Conservation (phyloP, 1,140 invertebrate species). For the Drosophila guanche region DNA sequence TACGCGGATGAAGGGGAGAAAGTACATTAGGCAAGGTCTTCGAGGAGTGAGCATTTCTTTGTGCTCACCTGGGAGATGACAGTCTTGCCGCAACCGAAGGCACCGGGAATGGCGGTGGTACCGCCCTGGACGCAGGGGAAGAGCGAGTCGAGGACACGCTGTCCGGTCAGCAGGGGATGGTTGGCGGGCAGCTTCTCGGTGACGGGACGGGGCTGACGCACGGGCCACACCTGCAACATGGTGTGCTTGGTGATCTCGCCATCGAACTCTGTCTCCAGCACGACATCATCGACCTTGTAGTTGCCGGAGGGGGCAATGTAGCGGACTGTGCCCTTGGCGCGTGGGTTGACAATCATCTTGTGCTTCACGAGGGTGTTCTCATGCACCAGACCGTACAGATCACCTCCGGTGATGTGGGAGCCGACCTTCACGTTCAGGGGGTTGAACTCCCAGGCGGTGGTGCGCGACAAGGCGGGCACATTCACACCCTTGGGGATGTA, state of each 20-base stretch:
- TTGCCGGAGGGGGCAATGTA: conserved; percentile 96
- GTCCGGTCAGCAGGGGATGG: conserved; percentile 98
- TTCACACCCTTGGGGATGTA: conserved; percentile 99
- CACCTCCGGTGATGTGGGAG: conserved; percentile 98
- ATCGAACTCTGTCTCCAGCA: conserved; percentile 99
- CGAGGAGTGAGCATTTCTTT: background rate
- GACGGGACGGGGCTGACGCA: conserved; percentile 98
- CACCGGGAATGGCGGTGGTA: conserved; percentile 99
- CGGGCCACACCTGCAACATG: conserved; percentile 98
- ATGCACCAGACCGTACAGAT: conserved; percentile 97
- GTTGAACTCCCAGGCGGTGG: conserved; percentile 95
- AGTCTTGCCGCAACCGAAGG: conserved; percentile 98
- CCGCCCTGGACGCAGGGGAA: conserved; percentile 99
- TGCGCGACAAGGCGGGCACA: conserved; percentile 93
- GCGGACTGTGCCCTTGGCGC: conserved; percentile 97
- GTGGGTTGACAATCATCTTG: conserved; percentile 96
- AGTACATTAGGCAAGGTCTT: background rate
- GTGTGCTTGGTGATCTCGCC: conserved; percentile 95
- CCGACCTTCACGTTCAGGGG: conserved; percentile 95
- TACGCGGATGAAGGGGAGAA: conserved; percentile 9
- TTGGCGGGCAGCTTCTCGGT: conserved; percentile 99
- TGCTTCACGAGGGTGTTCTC: conserved; percentile 99
- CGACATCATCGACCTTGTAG: conserved; percentile 97
- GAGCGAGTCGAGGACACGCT: conserved; percentile 98
- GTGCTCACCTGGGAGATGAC: conserved; percentile 89